Percentiles rank a stretch among this genome's conserved stretches.
These are phyloP conservation scores for Cyclophora punctaria DNA, from an alignment of 2,888 invertebrate species.

Conservation along the genomic window DNA sequence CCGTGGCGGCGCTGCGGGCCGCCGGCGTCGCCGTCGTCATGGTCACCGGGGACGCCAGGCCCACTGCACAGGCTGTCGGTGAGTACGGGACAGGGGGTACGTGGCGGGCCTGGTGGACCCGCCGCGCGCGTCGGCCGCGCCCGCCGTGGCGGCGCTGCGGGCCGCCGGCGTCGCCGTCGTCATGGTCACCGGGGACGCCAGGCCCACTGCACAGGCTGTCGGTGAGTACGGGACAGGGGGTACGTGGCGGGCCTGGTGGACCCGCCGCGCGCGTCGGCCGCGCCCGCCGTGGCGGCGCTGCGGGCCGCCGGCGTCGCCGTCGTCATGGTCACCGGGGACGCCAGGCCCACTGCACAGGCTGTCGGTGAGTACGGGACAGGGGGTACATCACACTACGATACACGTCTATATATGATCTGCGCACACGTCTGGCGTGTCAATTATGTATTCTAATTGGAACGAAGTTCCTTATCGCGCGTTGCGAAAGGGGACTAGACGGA, in stretches of 20 bases:
- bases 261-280: conserved; percentile 93
- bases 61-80: conserved; percentile 97
- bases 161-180: conserved; percentile 87
- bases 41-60: conserved; percentile 97
- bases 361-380: conserved; percentile 79
- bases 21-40: conserved; percentile 95
- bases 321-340: conserved; percentile 98
- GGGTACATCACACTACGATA: conserved; percentile 89
- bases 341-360: conserved; percentile 95
- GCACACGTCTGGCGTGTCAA: conserved; percentile 85
- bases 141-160: conserved; percentile 87
- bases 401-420: conserved; percentile 78
- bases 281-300: conserved; percentile 88
- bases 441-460: no score
- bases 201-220: conserved; percentile 35
- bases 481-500: no score
- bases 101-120: conserved; percentile 87
- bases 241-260: conserved; percentile 94
- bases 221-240: no score
- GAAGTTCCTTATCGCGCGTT: no score
- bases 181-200: no score
- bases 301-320: conserved; percentile 90
- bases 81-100: conserved; percentile 28
- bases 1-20: conserved; percentile 86
- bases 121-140: conserved; percentile 90